Evolutionary conservation across 2,797 vertebrate species (phyloP), one percentile per base, ranked within the genome.

Genomic region (Linurgus olivaceus): DNA sequence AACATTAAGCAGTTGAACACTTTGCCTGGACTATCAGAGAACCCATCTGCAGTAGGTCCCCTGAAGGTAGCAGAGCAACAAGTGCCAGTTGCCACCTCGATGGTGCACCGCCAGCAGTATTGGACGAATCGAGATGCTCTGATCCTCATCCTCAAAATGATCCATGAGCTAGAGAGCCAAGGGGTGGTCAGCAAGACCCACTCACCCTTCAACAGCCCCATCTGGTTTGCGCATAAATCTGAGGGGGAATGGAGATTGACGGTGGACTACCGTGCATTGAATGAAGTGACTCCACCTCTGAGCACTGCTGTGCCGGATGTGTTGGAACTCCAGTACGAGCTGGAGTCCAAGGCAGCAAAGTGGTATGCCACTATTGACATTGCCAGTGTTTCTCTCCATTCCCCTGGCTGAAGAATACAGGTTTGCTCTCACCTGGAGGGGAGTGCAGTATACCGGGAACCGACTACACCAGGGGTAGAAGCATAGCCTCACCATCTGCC

Each of bases 161-260:
- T 25, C 15, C 5, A 1, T 6, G n/a, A 57, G 15, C 54, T 57
- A 33, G n/a, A 57, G 54, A 57, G 15, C 14, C 54, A 57, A 25
- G 54, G n/a, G 33, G n/a, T 57, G n/a, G 10, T 57, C 54, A 57
- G 23, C 23, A 35, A 57, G 5, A 35, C 54, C 23, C 15, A 57
- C 15, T 25, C 54, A 57, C 23, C n/a, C 14, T 57, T 25, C 21
- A 57, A 24, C 54, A 35, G 54, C 2, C n/a, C 54, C 23, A 57
- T 17, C 0, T 57, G 54, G 54, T 14, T 21, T 35, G 21, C 35
- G 14, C 2, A 0, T 2, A 35, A 57, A 0, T 57, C 21, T 35
- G 54, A 24, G 0, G 2, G n/a, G 17, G 54, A 57, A 57, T 57
- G n/a, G 54, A 35, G n/a, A 57, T 17, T 35, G n/a, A 35, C n/a